phyloP scores from a whole-genome alignment of 92 coral and sea anemone genomes.

The Heliopora coerulea region DNA sequence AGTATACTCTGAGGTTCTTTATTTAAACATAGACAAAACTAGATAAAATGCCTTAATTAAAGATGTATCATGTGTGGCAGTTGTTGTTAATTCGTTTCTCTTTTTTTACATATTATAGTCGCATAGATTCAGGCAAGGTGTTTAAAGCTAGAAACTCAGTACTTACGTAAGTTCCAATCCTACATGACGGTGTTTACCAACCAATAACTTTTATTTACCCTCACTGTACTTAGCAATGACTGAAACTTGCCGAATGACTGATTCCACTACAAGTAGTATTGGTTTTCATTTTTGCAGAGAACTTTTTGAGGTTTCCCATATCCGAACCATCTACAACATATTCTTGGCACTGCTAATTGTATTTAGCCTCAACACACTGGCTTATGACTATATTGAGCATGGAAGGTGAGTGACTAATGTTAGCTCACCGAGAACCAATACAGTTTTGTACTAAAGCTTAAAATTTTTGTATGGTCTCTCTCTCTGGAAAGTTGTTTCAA shows the following conservation, averaged over 20 bases:
- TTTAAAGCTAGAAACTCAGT: conserved; percentile 78
- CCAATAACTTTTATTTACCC: neutral
- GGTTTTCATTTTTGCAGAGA: conserved; percentile 56
- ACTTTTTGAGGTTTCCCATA: conserved; percentile 84
- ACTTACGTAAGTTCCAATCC: conserved; percentile 69
- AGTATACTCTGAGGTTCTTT: too few relatives aligned
- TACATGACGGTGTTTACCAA: neutral
- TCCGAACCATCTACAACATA: conserved; percentile 96
- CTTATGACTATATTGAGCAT: conserved; percentile 89
- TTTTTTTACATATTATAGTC: neutral
- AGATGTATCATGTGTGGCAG: too few relatives aligned
- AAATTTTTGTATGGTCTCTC: too few relatives aligned
- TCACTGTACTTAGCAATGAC: neutral
- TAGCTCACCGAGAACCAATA: too few relatives aligned
- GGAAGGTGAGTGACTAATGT: conserved; percentile 87
- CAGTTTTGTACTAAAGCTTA: too few relatives aligned
- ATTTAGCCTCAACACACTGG: conserved; percentile 81
- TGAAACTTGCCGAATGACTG: too few relatives aligned
- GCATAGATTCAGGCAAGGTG: conserved; percentile 49
- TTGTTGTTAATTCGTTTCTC: neutral
- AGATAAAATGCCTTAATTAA: too few relatives aligned
- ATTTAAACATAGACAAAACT: too few relatives aligned
- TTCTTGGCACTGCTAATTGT: conserved; percentile 88
- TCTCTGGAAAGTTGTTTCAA: too few relatives aligned
- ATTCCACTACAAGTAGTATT: neutral